A percentile compares a stretch with the other conserved stretches of the same genome.
These are phyloP conservation scores for Diplogasteroides magnus DNA, from an alignment of 1,140 invertebrate species.

Conservation along the genomic window DNA sequence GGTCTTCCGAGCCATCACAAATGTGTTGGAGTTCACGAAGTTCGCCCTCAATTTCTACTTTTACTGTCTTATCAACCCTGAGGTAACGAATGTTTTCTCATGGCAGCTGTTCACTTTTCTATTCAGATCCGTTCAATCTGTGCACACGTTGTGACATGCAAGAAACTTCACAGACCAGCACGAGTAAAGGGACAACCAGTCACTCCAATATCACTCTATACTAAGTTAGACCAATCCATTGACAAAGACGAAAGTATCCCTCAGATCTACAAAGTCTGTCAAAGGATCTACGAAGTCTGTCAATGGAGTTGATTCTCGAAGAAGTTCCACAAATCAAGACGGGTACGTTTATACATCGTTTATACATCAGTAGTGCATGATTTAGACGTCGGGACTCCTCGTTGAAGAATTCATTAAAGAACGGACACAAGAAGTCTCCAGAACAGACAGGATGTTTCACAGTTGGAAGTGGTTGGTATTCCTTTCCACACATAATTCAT, in stretches of 20 bases:
- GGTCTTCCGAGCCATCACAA: constrained; percentile 50
- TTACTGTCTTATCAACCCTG: constrained; percentile 54
- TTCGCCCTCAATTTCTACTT: constrained; percentile 55
- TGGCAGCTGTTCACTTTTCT: neutral
- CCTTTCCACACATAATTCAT: too few relatives aligned
- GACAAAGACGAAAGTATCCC: neutral
- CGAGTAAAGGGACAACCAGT: constrained; percentile 33
- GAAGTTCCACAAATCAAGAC: neutral
- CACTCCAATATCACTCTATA: constrained; percentile 8
- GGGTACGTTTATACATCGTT: too few relatives aligned
- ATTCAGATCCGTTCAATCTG: constrained; percentile 28
- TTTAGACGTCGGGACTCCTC: neutral
- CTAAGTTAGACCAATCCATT: neutral
- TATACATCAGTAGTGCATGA: too few relatives aligned
- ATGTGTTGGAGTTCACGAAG: constrained; percentile 54
- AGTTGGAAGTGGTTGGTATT: too few relatives aligned
- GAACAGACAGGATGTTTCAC: too few relatives aligned
- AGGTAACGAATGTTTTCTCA: constrained; percentile 12
- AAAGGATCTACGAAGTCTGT: too few relatives aligned
- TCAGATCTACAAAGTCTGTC: neutral
- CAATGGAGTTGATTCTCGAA: neutral
- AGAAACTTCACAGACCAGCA: constrained; percentile 28
- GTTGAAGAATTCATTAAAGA: constrained; percentile 1
- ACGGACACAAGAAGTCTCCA: neutral
- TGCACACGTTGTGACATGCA: constrained; percentile 29